Conservation (phyloP, 2,797 vertebrate genomes). For the Psittacula echo region DNA sequence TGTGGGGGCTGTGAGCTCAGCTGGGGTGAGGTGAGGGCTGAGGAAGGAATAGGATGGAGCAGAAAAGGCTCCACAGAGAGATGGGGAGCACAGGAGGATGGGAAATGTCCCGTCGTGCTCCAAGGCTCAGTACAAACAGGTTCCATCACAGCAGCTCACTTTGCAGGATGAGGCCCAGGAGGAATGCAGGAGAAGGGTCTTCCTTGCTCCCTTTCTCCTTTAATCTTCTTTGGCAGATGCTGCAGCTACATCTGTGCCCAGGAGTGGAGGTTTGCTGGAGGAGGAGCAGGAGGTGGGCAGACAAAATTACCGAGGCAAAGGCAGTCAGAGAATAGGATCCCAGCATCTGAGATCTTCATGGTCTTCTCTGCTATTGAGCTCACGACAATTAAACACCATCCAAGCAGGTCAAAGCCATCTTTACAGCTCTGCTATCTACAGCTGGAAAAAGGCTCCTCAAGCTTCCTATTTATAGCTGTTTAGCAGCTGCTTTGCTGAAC, state of each 20-base stretch:
- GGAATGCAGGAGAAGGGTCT: background rate
- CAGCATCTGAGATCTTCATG: background rate
- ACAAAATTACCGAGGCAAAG: slow-evolving; percentile 6
- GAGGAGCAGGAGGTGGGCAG: slow-evolving; percentile 71
- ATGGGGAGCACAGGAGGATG: rapidly evolving
- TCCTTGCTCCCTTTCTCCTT: background rate
- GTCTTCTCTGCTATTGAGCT: background rate
- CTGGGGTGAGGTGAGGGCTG: rapidly evolving
- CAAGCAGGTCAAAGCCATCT: background rate
- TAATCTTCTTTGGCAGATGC: slow-evolving; percentile 28
- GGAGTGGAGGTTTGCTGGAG: slow-evolving; percentile 61
- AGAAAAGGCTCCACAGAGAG: rapidly evolving
- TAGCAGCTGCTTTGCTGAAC: background rate
- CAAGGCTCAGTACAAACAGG: rapidly evolving
- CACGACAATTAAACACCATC: background rate
- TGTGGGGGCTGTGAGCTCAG: rapidly evolving
- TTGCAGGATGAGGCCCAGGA: background rate
- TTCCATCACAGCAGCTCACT: background rate
- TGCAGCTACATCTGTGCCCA: slow-evolving; percentile 43
- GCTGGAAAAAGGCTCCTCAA: background rate
- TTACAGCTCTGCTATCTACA: background rate
- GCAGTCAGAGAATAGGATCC: slow-evolving; percentile 17
- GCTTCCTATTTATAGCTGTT: background rate
- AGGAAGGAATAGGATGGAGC: background rate
- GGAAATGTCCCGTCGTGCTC: rapidly evolving